Evolutionary conservation across 2,797 vertebrate genomes (phyloP), one percentile per base, ranked within the genome.

Genomic region (Buphagus erythrorhynchus): DNA sequence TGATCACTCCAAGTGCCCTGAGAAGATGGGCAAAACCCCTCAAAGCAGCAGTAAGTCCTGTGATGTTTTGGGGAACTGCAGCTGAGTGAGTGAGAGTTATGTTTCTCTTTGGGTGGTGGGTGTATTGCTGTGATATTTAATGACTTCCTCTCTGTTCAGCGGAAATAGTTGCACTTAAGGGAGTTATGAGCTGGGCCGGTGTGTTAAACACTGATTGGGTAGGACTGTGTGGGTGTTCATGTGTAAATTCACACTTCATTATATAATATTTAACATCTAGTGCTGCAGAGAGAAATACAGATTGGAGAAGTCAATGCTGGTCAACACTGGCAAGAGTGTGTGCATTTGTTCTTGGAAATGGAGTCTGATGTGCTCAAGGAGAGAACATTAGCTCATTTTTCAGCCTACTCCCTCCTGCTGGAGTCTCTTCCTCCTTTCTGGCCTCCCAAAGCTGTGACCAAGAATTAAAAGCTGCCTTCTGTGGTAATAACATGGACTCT

Each of bases 1-100:
- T 59, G 90, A 91, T 90, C 31, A 59, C 4, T 90, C 96, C 3
- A 96, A 97, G 31, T 91, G 95, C 55, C 72, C 96, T 59, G 97
- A 98, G 78, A 98, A 98, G 83, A 97, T 89, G 33, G 78, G 80
- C 72, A 98, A 98, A 78, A 96, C 98, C 13, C 97, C 98, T 73
- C 95, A 98, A 62, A 96, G 95, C 59, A 98, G 94, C 78, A 98
- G 99, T 99, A 98, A 98, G 99, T 97, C 51, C 24, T 76, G 7
- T 40, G 49, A 46, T 59, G 61, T 33, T 69, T 62, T 82, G 62
- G 13, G 42, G 36, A 88, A 57, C 67, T 77, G 75, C 63, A 85
- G 24, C 71, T 80, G 55, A 82, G 38, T 49, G 40, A 61, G 20
- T 35, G 29, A 38, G 8, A 2, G 10, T 76, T 83, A 13, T 29